A percentile compares a stretch with the other conserved stretches of the same genome.
Conservation (phyloP, 1,140 invertebrate species). For the Drosophila lacertosa region DNA sequence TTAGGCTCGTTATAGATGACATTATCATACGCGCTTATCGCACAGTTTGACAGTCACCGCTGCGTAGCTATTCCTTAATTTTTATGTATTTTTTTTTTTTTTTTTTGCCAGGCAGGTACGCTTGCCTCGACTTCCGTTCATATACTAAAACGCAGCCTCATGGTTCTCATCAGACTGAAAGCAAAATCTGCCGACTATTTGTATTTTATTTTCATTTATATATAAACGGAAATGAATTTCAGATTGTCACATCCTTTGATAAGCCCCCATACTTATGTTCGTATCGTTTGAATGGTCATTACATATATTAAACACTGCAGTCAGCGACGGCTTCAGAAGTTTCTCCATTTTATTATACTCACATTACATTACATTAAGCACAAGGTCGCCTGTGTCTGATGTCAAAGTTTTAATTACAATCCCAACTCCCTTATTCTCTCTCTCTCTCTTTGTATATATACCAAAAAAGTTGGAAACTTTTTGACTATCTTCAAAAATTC, state of each 20-base stretch:
- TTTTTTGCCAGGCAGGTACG: constrained; percentile 27
- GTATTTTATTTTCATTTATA: constrained; percentile 11
- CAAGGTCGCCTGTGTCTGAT: constrained; percentile 39
- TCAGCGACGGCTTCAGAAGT: constrained; percentile 30
- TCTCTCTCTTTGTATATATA: not conserved
- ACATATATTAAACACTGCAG: constrained; percentile 18
- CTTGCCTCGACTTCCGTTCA: constrained; percentile 42
- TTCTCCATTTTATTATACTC: constrained; percentile 24
- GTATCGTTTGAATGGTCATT: not conserved
- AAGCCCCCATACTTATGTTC: constrained; percentile 2
- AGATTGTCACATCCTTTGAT: constrained; percentile 51
- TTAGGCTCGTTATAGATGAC: constrained; percentile 13
- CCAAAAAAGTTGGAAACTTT: not conserved
- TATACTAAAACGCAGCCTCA: constrained; percentile 48
- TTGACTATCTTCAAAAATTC: too few species aligned
- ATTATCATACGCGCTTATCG: constrained; percentile 5
- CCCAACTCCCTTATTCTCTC: not conserved
- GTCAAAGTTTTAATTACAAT: constrained; percentile 13
- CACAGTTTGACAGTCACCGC: constrained; percentile 17
- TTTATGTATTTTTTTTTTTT: not conserved
- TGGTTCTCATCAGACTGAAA: constrained; percentile 24
- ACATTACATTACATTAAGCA: too few species aligned
- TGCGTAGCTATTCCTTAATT: not conserved
- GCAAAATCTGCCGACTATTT: constrained; percentile 17
- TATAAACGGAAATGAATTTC: constrained; percentile 42